Evolutionary conservation across 2,113 vertebrate genomes (phyloP).

Genomic region (Indri indri): DNA sequence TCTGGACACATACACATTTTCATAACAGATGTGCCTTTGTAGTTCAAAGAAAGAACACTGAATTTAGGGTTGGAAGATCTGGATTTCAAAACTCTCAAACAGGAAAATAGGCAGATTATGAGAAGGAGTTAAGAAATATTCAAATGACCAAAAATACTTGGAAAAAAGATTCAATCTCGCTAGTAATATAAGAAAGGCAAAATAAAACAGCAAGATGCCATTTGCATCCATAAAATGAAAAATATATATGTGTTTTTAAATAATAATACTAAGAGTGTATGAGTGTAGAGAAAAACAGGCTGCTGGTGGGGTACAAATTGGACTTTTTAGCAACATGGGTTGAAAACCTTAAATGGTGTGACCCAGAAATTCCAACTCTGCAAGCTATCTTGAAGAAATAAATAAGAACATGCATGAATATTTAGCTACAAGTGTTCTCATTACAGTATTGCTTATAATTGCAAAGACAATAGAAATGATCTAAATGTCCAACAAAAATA

Average conservation of each 20-base stretch:
- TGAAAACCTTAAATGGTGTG: conserved; percentile 13
- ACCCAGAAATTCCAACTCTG: not conserved
- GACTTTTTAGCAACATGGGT: not conserved
- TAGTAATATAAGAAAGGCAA: not conserved
- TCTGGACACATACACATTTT: not conserved
- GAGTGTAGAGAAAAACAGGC: not conserved
- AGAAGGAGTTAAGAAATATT: not conserved
- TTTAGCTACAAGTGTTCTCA: not conserved
- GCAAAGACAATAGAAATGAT: conserved; percentile 5
- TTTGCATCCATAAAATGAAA: not conserved
- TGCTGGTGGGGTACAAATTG: not conserved
- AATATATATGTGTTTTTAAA: not conserved
- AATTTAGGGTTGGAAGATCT: not conserved
- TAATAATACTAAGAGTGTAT: not conserved
- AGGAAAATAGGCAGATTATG: not conserved
- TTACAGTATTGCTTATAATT: not conserved
- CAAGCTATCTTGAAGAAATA: conserved; percentile 15
- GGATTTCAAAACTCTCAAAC: not conserved
- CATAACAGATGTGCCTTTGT: not conserved
- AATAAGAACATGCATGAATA: not conserved
- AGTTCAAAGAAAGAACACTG: not conserved
- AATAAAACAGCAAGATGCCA: not conserved
- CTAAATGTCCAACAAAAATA: not conserved
- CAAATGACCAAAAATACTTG: not conserved
- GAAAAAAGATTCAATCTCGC: not conserved